These are phyloP conservation scores for Theocolax elegans DNA, from an alignment of 1,140 invertebrate genomes.

Conservation along the genomic window DNA sequence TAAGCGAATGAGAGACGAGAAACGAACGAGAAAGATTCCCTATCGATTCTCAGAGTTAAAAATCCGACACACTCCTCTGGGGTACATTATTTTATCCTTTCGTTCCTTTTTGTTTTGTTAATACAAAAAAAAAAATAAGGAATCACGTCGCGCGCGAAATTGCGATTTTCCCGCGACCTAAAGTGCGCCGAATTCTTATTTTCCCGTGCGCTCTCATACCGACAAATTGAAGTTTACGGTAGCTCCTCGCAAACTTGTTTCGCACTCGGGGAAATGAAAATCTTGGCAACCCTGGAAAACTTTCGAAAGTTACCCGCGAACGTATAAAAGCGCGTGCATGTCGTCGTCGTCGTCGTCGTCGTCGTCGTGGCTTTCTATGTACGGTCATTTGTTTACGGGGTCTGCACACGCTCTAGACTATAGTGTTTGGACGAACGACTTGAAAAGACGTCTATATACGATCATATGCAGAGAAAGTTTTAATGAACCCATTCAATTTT, in stretches of 20 bases:
- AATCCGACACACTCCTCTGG: not conserved
- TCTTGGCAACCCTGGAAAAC: conserved; percentile 10
- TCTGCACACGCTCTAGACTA: not conserved
- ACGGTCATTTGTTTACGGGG: conserved; percentile 34
- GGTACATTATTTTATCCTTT: not conserved
- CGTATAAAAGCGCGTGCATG: conserved; percentile 13
- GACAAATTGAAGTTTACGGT: conserved; percentile 39
- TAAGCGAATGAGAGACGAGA: conserved; percentile 51
- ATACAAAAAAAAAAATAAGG: no score
- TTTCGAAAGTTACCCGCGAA: conserved; percentile 9
- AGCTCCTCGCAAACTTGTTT: conserved; percentile 26
- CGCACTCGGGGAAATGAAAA: conserved; percentile 37
- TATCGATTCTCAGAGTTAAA: not conserved
- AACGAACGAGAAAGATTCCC: not conserved
- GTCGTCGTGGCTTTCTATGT: conserved; percentile 28
- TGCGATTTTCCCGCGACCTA: not conserved
- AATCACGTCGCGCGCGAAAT: conserved; percentile 3
- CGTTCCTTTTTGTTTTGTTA: no score
- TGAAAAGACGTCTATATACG: conserved; percentile 22
- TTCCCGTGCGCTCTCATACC: not conserved
- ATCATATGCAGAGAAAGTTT: conserved; percentile 28
- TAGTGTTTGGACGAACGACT: conserved; percentile 22
- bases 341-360: conserved; percentile 4
- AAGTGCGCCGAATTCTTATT: not conserved
- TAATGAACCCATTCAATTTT: conserved; percentile 51